Base-by-base conservation (phyloP, 2,113 vertebrate species). In the Myocastor coypus region DNA sequence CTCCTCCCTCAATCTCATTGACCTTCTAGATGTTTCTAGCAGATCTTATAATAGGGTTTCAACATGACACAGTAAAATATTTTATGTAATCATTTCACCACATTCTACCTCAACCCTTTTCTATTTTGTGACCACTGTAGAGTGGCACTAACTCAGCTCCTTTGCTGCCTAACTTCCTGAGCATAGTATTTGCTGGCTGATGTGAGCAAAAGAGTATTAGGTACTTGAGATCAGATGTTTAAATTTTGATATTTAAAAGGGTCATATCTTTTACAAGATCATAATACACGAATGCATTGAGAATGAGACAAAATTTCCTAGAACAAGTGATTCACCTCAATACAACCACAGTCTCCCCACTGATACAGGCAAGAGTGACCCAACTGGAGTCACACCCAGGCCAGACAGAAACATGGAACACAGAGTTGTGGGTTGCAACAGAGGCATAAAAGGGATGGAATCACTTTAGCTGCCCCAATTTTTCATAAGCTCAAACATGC, bases 11-110 rank as follows among this genome's bases (percentile, higher is more conserved):
- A 75, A 26, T 64, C 61, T 93, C 64, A 85, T 71, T 50, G 71
- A 88, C 92, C 52, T 92, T 92, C 24, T 40, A 90, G 85, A 96
- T 96, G 84, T 87, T 52, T 92, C 96, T 96, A 96, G 52, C 94
- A 96, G 96, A 81, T 93, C n/a, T 90, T 93, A 75, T 4, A 73
- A 28, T 19, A 61, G 34, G 42, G 34, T 66, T 66, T 94, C 84
- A 85, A 34, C 92, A 73, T 77, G 77, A 91, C 71, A 69, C 32
- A 61, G 57, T 34, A 92, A 91, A 85, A 83, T 89, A 55, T 68
- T 92, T 91, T 61, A 61, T 40, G 52, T 50, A 68, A 90, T 88
- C 64, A 59, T 85, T 80, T 46, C 7, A 42, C 71, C 59, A 86
- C n/a, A 87, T 75, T 71, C 57, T 78, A 94, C 92, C 61, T 42